Conservation (phyloP, 2,888 invertebrate species). For the Sicus ferrugineus region DNA sequence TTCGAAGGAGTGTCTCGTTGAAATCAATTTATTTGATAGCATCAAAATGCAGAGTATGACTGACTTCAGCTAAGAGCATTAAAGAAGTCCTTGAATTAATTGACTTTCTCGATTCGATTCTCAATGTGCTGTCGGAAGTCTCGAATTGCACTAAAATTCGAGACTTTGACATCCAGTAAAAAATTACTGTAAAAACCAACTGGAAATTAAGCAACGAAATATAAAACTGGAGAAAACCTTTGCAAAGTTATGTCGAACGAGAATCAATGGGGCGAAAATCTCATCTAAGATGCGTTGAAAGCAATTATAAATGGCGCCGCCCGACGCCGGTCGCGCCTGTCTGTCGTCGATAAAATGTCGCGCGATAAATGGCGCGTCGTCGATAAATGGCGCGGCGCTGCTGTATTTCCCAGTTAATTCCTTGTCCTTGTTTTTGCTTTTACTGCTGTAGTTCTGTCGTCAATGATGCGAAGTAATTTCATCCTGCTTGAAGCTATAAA, state of each 20-base stretch:
- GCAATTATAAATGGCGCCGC: neutral
- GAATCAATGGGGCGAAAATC: neutral
- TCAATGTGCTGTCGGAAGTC: neutral
- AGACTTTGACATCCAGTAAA: neutral
- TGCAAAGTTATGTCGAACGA: neutral
- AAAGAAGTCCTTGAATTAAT: neutral
- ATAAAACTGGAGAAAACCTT: neutral
- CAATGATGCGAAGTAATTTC: too few species aligned
- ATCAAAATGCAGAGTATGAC: too few species aligned
- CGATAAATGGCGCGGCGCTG: too few species aligned
- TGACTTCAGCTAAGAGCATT: too few species aligned
- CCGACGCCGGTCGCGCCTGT: neutral
- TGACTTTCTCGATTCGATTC: slow-evolving; percentile 5
- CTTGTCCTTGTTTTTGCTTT: neutral
- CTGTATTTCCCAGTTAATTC: too few species aligned
- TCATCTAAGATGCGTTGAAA: neutral
- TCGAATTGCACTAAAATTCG: slow-evolving; percentile 2
- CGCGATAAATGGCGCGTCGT: too few species aligned
- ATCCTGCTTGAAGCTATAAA: too few species aligned
- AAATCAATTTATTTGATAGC: slow-evolving; percentile 31
- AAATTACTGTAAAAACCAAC: neutral
- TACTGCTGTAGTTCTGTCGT: neutral
- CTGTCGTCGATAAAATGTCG: too few species aligned
- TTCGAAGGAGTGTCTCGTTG: slow-evolving; percentile 1
- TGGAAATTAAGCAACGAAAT: neutral